Evolutionary conservation across 2,797 vertebrate species (phyloP), one percentile per base, ranked within the genome.

Genomic region (Cynodonichthys magdalenae): DNA sequence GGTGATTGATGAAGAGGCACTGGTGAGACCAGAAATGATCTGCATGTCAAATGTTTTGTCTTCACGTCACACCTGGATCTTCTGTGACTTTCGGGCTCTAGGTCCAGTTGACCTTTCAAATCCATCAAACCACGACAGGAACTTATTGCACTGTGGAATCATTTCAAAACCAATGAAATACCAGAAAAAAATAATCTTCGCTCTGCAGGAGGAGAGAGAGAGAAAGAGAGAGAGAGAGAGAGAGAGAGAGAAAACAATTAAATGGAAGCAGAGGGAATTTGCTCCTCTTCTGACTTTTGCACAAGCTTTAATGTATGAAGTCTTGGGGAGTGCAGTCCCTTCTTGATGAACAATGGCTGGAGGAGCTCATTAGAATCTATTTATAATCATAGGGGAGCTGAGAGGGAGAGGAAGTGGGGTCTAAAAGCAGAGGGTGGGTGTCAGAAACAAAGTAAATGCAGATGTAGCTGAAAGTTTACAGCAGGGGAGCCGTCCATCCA

Each of bases 361-460:
- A 84, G 79, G 82, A 89, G 81, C 86, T 91, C 92, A 92, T 92
- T 92, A 90, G 75, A 90, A 90, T 87, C 87, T 92, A 91, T 92
- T 92, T 91, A 92, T 92, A 92, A 89, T 90, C 81, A 88, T 58
- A 66, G 71, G 84, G 89, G 86, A 87, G 86, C 88, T 39, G 29
- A 31, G 29, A 31, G 29, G 29, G 75, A 59, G 52, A 71, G 60
- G 58, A 60, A 74, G 56, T 45, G 31, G 34, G 59, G 57, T 41
- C 24, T 63, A 65, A 71, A 68, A 52, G 53, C 45, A 39, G 62
- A 17, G 18, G 34, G 27, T 18, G 56, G 53, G 29, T 58, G 69
- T 69, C 55, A 63, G 60, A 44, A 76, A 81, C 72, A 67, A 65
- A 54, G 55, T 76, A 42, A 53, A 29, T 68, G 66, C 65, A 73